phyloP scores from a whole-genome alignment of 2,797 vertebrate species.

The Arctocebus calabarensis region DNA sequence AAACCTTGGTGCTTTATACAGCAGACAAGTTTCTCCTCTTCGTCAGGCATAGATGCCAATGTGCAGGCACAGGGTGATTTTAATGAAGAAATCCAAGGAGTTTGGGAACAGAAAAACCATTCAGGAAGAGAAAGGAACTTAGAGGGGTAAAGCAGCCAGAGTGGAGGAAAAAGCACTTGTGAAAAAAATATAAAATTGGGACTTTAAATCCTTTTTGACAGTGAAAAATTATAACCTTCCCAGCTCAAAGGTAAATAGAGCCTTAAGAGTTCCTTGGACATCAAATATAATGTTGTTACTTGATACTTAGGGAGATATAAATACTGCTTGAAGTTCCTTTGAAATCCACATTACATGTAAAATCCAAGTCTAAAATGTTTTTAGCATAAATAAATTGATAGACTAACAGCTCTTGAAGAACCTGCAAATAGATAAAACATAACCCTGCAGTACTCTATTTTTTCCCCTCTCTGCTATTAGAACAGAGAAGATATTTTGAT shows the following conservation, averaged over 20 bases:
- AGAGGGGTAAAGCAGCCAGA: not conserved
- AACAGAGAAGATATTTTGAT: conserved; percentile 46
- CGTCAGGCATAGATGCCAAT: not conserved
- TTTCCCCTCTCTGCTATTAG: not conserved
- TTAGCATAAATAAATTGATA: conserved; percentile 77
- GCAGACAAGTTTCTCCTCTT: not conserved
- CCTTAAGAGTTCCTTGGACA: conserved; percentile 68
- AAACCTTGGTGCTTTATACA: not conserved
- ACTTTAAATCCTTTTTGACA: conserved; percentile 49
- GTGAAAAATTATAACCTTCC: conserved; percentile 66
- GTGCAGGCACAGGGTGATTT: not conserved
- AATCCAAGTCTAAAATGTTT: conserved; percentile 68
- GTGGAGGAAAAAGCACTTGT: not conserved
- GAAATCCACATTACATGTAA: conserved; percentile 65
- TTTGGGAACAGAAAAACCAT: not conserved
- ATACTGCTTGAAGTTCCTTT: conserved; percentile 61
- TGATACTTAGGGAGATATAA: conserved; percentile 57
- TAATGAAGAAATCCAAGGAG: conserved; percentile 3
- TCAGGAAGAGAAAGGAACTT: not conserved
- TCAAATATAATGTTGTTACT: conserved; percentile 70
- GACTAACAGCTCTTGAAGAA: conserved; percentile 52
- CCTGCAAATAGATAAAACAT: conserved; percentile 68
- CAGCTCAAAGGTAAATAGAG: conserved; percentile 59
- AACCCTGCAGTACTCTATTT: not conserved
- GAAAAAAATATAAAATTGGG: conserved; percentile 24